Evolutionary conservation across 2,113 vertebrate genomes (phyloP).

Genomic region (Sebastes fasciatus): DNA sequence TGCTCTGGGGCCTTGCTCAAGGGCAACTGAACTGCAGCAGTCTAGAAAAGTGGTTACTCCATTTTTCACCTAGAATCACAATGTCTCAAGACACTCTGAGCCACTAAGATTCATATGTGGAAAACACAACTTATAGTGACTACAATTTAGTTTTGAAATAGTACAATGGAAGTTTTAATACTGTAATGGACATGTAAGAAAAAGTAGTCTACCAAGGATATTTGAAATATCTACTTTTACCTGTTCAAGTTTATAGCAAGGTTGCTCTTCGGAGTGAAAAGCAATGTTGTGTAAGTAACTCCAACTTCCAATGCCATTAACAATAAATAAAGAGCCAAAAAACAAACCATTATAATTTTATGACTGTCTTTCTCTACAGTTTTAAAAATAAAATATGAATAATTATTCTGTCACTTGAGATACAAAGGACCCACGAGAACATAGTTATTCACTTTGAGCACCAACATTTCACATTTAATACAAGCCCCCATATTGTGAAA

Average conservation of each 20-base stretch:
- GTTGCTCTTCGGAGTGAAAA: neutral
- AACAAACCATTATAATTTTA: neutral
- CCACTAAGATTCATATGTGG: neutral
- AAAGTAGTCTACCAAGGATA: neutral
- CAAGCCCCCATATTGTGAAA: neutral
- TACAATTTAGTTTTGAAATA: neutral
- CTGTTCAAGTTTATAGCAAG: neutral
- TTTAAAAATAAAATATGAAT: neutral
- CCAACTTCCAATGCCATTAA: neutral
- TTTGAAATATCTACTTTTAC: neutral
- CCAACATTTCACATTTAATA: neutral
- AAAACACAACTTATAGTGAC: neutral
- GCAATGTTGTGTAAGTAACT: neutral
- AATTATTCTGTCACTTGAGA: neutral
- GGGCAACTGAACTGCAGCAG: neutral
- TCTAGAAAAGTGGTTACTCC: neutral
- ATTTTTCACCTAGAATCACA: neutral
- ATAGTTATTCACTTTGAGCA: constrained; percentile 25
- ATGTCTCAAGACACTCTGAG: neutral
- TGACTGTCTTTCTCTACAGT: neutral
- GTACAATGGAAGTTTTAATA: neutral
- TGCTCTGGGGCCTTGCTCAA: neutral
- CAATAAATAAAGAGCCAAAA: neutral
- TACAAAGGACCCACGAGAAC: constrained; percentile 11
- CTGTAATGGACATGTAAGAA: neutral